Conservation (phyloP, 2,797 vertebrate genomes). For the Poecilia wingei region DNA sequence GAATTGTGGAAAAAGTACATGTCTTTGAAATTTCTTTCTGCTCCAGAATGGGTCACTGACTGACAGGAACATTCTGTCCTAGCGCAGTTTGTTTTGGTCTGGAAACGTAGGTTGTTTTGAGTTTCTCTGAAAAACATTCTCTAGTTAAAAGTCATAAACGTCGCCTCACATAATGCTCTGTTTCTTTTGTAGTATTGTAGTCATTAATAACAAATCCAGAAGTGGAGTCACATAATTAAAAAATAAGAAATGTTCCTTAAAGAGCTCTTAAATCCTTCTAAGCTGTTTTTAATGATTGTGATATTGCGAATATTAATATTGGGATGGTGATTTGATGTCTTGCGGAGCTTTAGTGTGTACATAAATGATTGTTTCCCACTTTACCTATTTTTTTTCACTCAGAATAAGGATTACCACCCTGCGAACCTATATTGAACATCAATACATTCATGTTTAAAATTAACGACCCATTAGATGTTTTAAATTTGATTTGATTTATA, state of each 20-base stretch:
- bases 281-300: neutral
- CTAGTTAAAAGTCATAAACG: constrained; percentile 7
- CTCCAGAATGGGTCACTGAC: constrained; percentile 11
- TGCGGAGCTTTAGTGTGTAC: neutral
- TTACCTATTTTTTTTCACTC: neutral
- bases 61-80: neutral
- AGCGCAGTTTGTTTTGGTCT: constrained; percentile 3
- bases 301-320: neutral
- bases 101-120: constrained; percentile 6
- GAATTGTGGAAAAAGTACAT: neutral
- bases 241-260: neutral
- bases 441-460: neutral
- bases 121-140: constrained; percentile 16
- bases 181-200: neutral
- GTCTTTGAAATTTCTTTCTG: constrained; percentile 36
- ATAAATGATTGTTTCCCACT: neutral
- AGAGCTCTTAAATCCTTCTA: neutral
- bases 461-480: neutral
- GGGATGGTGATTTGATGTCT: neutral
- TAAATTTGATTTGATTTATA: neutral
- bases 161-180: neutral
- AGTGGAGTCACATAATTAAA: neutral
- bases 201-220: neutral
- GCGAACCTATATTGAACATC: neutral
- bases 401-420: neutral